Conservation (phyloP, 2,113 vertebrate species). For the Pteronura brasiliensis region DNA sequence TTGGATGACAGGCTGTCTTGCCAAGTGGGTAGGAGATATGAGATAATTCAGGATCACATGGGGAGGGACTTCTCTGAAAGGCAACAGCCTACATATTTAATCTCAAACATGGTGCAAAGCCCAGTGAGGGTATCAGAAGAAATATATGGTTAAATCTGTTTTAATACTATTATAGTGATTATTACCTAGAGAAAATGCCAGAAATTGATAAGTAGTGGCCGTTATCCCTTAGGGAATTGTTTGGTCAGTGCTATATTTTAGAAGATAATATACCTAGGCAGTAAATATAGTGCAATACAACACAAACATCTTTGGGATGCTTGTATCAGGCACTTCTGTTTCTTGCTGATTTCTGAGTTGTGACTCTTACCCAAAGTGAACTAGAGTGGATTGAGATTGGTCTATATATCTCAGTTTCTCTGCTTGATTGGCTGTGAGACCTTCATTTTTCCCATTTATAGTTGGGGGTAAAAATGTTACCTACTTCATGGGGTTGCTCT, state of each 20-base stretch:
- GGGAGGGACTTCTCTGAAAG: background rate
- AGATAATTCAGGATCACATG: background rate
- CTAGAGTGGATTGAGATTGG: background rate
- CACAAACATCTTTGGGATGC: background rate
- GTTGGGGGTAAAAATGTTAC: background rate
- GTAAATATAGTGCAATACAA: background rate
- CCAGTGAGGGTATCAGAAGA: background rate
- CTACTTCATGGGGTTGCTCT: background rate
- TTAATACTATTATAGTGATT: background rate
- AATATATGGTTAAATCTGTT: background rate
- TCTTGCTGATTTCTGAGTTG: background rate
- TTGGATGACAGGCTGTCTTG: background rate
- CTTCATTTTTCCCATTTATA: background rate
- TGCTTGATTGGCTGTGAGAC: background rate
- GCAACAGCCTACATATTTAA: background rate
- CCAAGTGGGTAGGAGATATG: background rate
- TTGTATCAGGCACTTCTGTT: background rate
- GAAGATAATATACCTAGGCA: background rate
- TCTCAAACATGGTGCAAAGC: background rate
- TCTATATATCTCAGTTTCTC: background rate
- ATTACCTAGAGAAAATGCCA: background rate
- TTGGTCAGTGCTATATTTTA: background rate
- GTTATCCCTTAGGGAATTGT: background rate
- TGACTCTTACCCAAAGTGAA: background rate
- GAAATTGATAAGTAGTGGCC: background rate